Conservation (phyloP, 2,797 vertebrate species). For the Otus scops region DNA sequence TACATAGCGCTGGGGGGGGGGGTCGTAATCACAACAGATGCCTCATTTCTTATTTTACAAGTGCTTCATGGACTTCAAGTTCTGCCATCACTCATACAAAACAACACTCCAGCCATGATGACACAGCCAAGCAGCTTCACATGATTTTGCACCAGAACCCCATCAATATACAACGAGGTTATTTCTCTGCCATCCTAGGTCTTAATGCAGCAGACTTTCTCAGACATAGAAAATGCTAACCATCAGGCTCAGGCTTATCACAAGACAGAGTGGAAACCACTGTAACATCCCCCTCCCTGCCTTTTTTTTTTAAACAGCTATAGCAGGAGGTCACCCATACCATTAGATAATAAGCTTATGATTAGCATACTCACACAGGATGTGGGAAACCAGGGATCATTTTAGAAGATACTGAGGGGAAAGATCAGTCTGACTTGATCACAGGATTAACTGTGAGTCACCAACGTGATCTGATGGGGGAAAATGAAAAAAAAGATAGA, state of each 20-base stretch:
- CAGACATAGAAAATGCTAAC: neutral
- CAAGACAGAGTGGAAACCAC: neutral
- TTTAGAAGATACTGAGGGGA: neutral
- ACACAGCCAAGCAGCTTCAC: neutral
- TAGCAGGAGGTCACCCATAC: neutral
- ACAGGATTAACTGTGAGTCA: slow-evolving; percentile 54
- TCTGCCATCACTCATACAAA: neutral
- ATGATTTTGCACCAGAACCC: neutral
- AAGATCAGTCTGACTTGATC: slow-evolving; percentile 49
- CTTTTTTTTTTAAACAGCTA: neutral
- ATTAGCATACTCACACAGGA: slow-evolving; percentile 55
- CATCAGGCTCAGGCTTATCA: slow-evolving; percentile 24
- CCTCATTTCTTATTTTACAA: neutral
- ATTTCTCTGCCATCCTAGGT: neutral
- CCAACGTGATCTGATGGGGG: neutral
- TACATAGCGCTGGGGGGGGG: neutral
- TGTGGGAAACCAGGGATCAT: slow-evolving; percentile 50
- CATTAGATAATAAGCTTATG: slow-evolving; percentile 37
- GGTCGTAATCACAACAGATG: neutral
- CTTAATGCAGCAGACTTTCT: neutral
- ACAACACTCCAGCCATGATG: neutral
- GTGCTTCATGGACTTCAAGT: neutral
- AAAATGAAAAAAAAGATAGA: neutral
- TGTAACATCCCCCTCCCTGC: neutral
- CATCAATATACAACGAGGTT: neutral